Base-by-base conservation (phyloP, 2,888 invertebrate species). In the Netelia virgata region DNA sequence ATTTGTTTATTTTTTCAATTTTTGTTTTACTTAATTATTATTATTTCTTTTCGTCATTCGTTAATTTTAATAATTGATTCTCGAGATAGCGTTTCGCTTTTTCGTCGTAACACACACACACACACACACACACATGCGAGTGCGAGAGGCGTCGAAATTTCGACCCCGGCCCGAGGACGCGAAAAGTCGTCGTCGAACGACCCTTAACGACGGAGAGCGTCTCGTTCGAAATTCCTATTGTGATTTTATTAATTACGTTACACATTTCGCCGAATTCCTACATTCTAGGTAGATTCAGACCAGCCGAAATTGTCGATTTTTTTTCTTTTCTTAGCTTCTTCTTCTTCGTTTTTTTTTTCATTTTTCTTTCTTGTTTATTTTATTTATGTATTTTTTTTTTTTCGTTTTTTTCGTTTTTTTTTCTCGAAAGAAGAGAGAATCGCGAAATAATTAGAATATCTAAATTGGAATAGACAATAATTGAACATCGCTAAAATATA, bases 241-340 rank as follows among this genome's bases (percentile, higher is more conserved):
- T 86, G 76, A 77, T 85, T 86, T 76, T 43, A 83, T 84, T 28
- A 23, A 85, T 84, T 82, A 81, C 85, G 84, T 87, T 88, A 83
- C 86, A 75, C 73, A 86, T 82, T 72, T 74, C 82, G 81, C 87
- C 78, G 76, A 88, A 89, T 88, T 28, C 88, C 90, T 91, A 92
- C 90, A 89, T 88, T 89, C 91, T 92, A 92, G 90, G 89, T 91
- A 91, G 92, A 92, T 92, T 92, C 92, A 92, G 92, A 92, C 92
- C 92, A 92, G 92, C 92, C 92, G 92, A 92, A 92, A 92, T 92
- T 90, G 91, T 92, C 86, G 90, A 90, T 87, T 83, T 36, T 59
- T 72, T 72, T 18, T 72, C 14, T 57, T 41, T 36, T 28, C 28
- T 28, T 28, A 28, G 28, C 28, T 28, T 5, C 28, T 5, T 28